Base-by-base conservation (phyloP, 2,888 invertebrate species). In the Eudasyphora cyanicolor region DNA sequence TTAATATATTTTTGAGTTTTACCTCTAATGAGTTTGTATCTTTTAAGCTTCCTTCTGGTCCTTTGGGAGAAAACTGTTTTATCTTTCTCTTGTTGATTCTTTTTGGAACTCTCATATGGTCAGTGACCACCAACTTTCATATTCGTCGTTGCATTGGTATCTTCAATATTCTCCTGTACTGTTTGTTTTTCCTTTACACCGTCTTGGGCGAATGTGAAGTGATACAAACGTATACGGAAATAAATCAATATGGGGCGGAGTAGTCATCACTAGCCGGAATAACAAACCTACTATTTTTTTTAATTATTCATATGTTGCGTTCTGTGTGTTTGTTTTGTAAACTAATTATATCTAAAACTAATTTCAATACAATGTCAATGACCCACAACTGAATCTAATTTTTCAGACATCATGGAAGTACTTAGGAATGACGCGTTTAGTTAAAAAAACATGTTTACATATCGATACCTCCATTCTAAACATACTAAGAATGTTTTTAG, bases 51-150 rank as follows among this genome's bases (percentile, higher is more conserved):
- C 70, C 84, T 4, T 76, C 86, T 69, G 89, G 89, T 2, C 79
- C 82, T 2, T 84, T 88, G 75, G 89, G 89, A 0, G 88, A 87
- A 76, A 88, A 87, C 12, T 87, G 86, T 51, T 82, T 86, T 19
- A 71, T 88, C 6, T 90, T 89, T 60, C n/a, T 86, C n/a, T 54
- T 87, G 29, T 64, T 87, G 12, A 73, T 84, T n/a, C 71, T 88
- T 3, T 21, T 82, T 21, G 54, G 81, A 7, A 70, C 85, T 0
- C 32, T 89, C 1, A 45, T 89, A n/a, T 85, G 86, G 76, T 71
- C 86, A 0, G n/a, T 85, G 1, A 86, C 87, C 3, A 89, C 88
- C 5, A 86, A 89, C 74, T 89, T 88, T 5, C 19, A 77, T 21
- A 79, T 82, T 7, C 85, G 87, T 0, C 86, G 87, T 10, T 82